Evolutionary conservation across 2,888 invertebrate species (phyloP).

Genomic region (Ditula angustiorana): DNA sequence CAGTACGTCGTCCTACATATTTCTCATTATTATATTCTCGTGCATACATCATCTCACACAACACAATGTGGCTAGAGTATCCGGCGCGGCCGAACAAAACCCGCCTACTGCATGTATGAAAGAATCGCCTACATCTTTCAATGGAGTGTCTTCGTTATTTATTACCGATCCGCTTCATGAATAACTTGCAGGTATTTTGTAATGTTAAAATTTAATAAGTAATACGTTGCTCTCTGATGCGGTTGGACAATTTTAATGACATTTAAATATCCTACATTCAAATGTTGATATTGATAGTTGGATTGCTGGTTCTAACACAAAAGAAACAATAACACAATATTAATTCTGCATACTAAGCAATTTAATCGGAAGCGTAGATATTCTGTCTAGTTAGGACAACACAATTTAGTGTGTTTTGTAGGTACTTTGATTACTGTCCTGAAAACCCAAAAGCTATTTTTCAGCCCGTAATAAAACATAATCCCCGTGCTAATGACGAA

Average conservation of each 20-base stretch:
- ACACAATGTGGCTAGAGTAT: constrained; percentile 21
- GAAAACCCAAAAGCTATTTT: no score
- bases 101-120: constrained; percentile 28
- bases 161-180: constrained; percentile 17
- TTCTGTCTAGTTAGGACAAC: no score
- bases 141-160: constrained; percentile 27
- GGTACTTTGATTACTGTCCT: no score
- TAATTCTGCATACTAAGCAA: no score
- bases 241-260: background rate
- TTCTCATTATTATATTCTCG: constrained; percentile 37
- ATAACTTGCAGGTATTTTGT: constrained; percentile 25
- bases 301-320: no score
- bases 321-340: no score
- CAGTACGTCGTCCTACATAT: constrained; percentile 36
- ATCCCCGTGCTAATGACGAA: no score
- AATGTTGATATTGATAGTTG: background rate
- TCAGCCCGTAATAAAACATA: no score
- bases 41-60: constrained; percentile 34
- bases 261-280: background rate
- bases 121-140: constrained; percentile 33
- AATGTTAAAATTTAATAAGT: constrained; percentile 8
- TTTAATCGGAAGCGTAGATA: no score
- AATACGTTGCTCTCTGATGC: background rate
- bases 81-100: constrained; percentile 33
- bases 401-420: no score